Conservation (phyloP, 2,797 vertebrate species). For the Erethizon dorsatum region DNA sequence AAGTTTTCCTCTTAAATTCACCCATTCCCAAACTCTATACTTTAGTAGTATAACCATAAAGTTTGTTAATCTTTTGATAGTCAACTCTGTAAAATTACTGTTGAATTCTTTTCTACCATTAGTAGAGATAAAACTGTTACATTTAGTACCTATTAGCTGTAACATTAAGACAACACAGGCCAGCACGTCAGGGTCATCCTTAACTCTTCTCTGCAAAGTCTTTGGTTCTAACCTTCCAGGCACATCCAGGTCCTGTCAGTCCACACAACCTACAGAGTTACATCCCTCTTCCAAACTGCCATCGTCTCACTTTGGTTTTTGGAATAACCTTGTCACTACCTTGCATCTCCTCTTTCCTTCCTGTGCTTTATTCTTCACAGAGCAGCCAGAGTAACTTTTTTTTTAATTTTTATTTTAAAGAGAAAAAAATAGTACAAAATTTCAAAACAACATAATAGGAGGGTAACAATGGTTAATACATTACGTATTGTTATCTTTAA, state of each 20-base stretch:
- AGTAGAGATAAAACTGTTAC: not conserved
- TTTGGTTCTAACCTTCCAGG: slow-evolving; percentile 4
- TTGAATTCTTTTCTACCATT: not conserved
- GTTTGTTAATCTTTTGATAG: not conserved
- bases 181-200: not conserved
- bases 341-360: not conserved
- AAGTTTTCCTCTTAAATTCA: not conserved
- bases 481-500: too few species aligned
- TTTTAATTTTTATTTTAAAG: too few species aligned
- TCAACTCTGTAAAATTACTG: not conserved
- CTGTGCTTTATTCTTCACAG: not conserved
- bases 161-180: too few species aligned
- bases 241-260: not conserved
- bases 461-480: too few species aligned
- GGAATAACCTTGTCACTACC: not conserved
- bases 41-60: not conserved
- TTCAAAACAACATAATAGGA: too few species aligned
- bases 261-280: slow-evolving; percentile 6
- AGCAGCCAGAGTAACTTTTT: too few species aligned
- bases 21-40: not conserved
- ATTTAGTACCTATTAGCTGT: not conserved
- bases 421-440: too few species aligned
- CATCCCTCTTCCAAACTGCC: not conserved
- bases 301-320: slow-evolving; percentile 12
- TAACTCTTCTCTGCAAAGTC: not conserved